phyloP scores from a whole-genome alignment of 2,797 vertebrate species.

The Denticeps clupeoides region DNA sequence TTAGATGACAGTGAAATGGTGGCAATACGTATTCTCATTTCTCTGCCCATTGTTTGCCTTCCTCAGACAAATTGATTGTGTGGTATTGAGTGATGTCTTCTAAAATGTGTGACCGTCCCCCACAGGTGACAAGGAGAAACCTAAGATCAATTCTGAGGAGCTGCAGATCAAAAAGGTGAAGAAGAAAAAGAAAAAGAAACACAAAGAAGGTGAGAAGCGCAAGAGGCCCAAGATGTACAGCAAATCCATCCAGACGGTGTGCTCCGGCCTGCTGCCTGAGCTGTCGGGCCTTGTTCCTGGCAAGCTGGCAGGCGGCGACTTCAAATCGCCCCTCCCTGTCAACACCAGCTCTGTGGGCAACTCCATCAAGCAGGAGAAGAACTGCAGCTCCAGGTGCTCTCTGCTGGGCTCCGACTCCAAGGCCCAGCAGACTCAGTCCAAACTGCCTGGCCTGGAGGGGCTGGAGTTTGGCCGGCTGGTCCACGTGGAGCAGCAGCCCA shows the following conservation, averaged over 20 bases:
- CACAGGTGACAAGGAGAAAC: slow-evolving; percentile 78
- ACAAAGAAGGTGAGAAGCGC: slow-evolving; percentile 90
- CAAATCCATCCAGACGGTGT: slow-evolving; percentile 88
- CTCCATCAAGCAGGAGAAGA: slow-evolving; percentile 57
- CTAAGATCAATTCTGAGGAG: slow-evolving; percentile 75
- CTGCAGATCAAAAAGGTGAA: slow-evolving; percentile 93
- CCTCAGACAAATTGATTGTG: too few relatives aligned
- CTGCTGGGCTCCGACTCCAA: not conserved
- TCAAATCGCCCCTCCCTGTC: slow-evolving; percentile 53
- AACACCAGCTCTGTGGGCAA: slow-evolving; percentile 28
- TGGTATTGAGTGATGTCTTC: too few relatives aligned
- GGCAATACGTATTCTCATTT: too few relatives aligned
- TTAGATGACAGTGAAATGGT: too few relatives aligned
- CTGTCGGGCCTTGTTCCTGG: slow-evolving; percentile 46
- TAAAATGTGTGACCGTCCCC: slow-evolving; percentile 22
- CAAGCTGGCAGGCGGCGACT: slow-evolving; percentile 54
- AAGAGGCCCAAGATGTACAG: slow-evolving; percentile 93
- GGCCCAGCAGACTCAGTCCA: slow-evolving; percentile 10
- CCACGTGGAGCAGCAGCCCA: slow-evolving; percentile 91
- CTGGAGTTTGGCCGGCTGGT: slow-evolving; percentile 85
- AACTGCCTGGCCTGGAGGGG: slow-evolving; percentile 63
- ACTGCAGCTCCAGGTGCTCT: slow-evolving; percentile 34
- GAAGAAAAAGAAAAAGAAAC: slow-evolving; percentile 99
- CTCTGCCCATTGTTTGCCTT: too few relatives aligned
- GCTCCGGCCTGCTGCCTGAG: slow-evolving; percentile 73